Evolutionary conservation across 2,888 invertebrate genomes (phyloP).

Genomic region (Scaptomyza parva): DNA sequence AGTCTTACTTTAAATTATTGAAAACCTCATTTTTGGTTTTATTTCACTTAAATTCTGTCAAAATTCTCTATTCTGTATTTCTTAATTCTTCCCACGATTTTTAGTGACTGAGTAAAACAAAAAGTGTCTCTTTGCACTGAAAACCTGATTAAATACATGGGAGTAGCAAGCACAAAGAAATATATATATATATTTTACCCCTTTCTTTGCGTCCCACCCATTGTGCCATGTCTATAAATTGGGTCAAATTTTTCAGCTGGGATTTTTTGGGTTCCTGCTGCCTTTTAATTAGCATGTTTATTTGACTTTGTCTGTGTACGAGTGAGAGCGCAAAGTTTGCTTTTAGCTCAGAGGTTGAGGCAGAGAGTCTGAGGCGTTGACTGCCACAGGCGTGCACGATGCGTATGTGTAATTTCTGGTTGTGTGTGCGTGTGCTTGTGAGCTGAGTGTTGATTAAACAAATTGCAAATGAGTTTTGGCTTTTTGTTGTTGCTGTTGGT

Average conservation of each 20-base stretch:
- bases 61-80: too few relatives aligned
- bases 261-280: slow-evolving; percentile 41
- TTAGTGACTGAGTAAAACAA: background rate
- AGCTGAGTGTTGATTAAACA: slow-evolving; percentile 76
- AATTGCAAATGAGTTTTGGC: slow-evolving; percentile 75
- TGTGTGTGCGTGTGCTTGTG: slow-evolving; percentile 44
- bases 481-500: slow-evolving; percentile 34
- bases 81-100: background rate
- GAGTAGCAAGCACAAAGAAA: background rate
- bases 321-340: slow-evolving; percentile 45
- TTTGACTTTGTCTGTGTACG: slow-evolving; percentile 63
- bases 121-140: background rate
- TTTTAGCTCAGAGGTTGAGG: slow-evolving; percentile 20
- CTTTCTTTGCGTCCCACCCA: background rate
- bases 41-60: too few relatives aligned
- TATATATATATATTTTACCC: background rate
- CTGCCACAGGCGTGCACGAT: slow-evolving; percentile 38
- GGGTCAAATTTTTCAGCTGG: slow-evolving; percentile 61
- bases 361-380: slow-evolving; percentile 15
- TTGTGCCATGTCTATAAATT: slow-evolving; percentile 54
- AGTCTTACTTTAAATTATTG: too few relatives aligned
- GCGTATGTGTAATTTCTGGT: slow-evolving; percentile 54
- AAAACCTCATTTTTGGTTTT: too few relatives aligned
- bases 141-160: background rate
- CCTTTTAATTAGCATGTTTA: slow-evolving; percentile 78